A percentile compares a stretch with the other conserved stretches of the same genome.
Evolutionary conservation across 1,140 invertebrate genomes (phyloP).

Genomic region (Neotoxoptera formosana): DNA sequence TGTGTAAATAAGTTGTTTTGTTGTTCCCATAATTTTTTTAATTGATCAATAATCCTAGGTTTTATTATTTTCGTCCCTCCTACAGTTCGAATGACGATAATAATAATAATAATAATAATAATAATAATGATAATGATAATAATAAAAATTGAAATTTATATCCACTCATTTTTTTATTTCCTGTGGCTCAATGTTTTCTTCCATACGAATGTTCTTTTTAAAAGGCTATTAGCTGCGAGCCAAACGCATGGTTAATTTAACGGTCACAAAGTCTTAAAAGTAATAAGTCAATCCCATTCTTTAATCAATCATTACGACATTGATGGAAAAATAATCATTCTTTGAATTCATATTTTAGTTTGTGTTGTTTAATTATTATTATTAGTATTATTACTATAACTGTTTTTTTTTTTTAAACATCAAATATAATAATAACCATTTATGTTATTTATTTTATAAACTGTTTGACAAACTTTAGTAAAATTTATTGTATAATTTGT

Average conservation of each 20-base stretch:
- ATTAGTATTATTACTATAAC: neutral
- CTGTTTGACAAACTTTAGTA: conserved; percentile 39
- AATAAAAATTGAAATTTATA: neutral
- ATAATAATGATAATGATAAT: conserved; percentile 17
- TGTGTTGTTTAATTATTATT: neutral
- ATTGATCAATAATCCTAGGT: neutral
- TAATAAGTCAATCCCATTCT: neutral
- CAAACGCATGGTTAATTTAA: neutral
- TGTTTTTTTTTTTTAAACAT: conserved; percentile 27
- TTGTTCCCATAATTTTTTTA: conserved; percentile 29
- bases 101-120: conserved; percentile 16
- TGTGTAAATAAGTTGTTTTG: conserved; percentile 52
- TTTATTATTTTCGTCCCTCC: neutral
- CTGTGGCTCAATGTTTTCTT: conserved; percentile 21
- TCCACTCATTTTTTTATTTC: neutral
- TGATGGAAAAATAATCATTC: neutral
- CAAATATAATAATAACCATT: conserved; percentile 16
- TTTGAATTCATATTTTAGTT: neutral
- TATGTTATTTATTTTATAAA: conserved; percentile 44
- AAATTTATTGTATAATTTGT: conserved; percentile 45
- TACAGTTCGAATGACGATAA: neutral
- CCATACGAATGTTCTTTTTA: neutral
- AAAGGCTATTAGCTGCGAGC: neutral
- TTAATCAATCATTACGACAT: neutral
- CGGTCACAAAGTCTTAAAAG: neutral